Evolutionary conservation across 1,140 invertebrate species (phyloP).

Genomic region (Penaeus vannamei): DNA sequence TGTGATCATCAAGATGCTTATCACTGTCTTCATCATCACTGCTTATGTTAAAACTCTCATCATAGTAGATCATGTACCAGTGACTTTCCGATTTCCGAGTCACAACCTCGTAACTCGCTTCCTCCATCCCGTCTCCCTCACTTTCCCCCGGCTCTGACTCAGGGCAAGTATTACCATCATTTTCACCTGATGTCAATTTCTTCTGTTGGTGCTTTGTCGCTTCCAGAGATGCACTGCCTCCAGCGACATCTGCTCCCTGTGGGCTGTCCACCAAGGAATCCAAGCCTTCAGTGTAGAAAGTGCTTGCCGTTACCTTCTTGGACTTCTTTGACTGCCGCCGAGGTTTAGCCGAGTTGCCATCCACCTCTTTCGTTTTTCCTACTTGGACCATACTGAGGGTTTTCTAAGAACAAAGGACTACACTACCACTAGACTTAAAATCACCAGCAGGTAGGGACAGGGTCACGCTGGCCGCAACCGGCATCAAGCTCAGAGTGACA

Average conservation of each 20-base stretch:
- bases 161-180: too few species aligned
- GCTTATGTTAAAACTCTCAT: constrained; percentile 46
- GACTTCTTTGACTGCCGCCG: constrained; percentile 9
- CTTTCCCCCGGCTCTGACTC: too few species aligned
- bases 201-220: neutral
- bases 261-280: neutral
- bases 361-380: constrained; percentile 4
- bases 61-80: constrained; percentile 64
- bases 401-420: too few species aligned
- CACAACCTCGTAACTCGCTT: constrained; percentile 35
- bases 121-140: neutral
- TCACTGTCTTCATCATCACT: constrained; percentile 33
- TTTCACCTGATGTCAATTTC: neutral
- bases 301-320: constrained; percentile 12
- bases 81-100: constrained; percentile 54
- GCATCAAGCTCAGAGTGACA: too few species aligned
- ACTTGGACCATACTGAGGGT: constrained; percentile 28
- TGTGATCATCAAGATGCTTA: neutral
- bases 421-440: too few species aligned
- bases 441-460: too few species aligned
- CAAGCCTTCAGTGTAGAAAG: constrained; percentile 23
- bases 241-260: neutral
- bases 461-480: too few species aligned
- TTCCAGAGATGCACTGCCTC: too few species aligned
- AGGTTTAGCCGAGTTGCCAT: neutral